Evolutionary conservation across 2,113 vertebrate genomes (phyloP).

Genomic region (Scortum barcoo): DNA sequence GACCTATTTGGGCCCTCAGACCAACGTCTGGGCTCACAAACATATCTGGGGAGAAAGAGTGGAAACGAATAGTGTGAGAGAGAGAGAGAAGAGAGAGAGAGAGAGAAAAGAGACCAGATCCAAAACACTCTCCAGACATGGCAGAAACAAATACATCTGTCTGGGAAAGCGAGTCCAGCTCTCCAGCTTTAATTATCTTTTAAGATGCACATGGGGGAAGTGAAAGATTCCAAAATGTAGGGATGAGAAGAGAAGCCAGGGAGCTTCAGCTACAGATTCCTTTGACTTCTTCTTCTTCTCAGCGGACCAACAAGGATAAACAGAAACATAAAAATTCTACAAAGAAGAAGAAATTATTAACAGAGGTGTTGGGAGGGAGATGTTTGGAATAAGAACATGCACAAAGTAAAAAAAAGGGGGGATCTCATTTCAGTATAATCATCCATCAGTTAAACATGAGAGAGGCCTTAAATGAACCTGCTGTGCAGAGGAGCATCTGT

Average conservation of each 20-base stretch:
- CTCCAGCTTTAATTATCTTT: constrained; percentile 66
- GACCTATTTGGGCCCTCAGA: constrained; percentile 66
- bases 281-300: constrained; percentile 8
- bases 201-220: constrained; percentile 51
- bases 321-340: constrained; percentile 1
- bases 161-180: constrained; percentile 46
- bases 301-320: constrained; percentile 9
- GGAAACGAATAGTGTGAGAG: constrained; percentile 62
- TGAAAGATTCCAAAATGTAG: constrained; percentile 30
- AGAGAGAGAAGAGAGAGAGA: constrained; percentile 6
- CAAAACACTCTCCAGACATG: constrained; percentile 63
- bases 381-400: not conserved
- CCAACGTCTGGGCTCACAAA: constrained; percentile 55
- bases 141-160: constrained; percentile 58
- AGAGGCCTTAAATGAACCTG: constrained; percentile 56
- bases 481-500: constrained; percentile 52
- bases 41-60: constrained; percentile 72
- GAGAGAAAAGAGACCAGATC: constrained; percentile 34
- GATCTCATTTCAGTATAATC: constrained; percentile 20
- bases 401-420: not conserved
- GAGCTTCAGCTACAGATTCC: constrained; percentile 41
- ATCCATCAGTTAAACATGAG: not conserved
- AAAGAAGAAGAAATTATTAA: not conserved
- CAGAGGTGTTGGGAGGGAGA: not conserved
- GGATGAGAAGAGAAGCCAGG: constrained; percentile 17